Evolutionary conservation across 2,888 invertebrate genomes (phyloP), one percentile per base, ranked within the genome.

Genomic region (Macrophya annulata): DNA sequence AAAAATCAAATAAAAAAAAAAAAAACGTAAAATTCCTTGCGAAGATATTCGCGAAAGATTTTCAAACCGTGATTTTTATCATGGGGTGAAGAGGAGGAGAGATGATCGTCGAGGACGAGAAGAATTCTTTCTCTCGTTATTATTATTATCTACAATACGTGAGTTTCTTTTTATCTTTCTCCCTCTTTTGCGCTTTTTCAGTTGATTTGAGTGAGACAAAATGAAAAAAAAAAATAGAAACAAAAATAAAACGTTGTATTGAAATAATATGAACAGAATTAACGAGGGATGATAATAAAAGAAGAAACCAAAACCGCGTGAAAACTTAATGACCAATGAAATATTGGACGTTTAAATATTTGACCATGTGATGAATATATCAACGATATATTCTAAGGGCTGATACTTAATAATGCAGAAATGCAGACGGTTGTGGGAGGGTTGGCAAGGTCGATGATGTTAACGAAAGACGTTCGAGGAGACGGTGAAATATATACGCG

Each of bases 391-490:
- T 25, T 55, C 79, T 8, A 55, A 37, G 48, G 17, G 12, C 37
- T 10, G 59, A 45, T 62, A n/a, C 25, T 81, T 12, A 59, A 81
- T 81, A 81, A 81, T 81, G n/a, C 81, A 81, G 21, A 62, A 37
- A 81, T 62, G 62, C 81, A 81, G 81, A 62, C 62, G 81, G n/a
- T 1, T n/a, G n/a, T 74, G 4, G 21, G 45, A 74, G 68, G 68
- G 37, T 37, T 68, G 37, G 12, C 37, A 37, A 37, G 3, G 15
- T 10, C 37, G 25, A 4, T 37, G 37, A 37, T 37, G 68, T 37
- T 68, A 68, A 68, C 68, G 68, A 0, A 17, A 68, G 31, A 12
- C 37, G 31, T 12, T 37, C 68, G 25, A 37, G 68, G 37, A 68
- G 12, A 31, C 37, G 37, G 37, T 68, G 37, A 37, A 37, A 68